Evolutionary conservation across 2,113 vertebrate species (phyloP), one percentile per base, ranked within the genome.

Genomic region (Cochlearius cochlearius): DNA sequence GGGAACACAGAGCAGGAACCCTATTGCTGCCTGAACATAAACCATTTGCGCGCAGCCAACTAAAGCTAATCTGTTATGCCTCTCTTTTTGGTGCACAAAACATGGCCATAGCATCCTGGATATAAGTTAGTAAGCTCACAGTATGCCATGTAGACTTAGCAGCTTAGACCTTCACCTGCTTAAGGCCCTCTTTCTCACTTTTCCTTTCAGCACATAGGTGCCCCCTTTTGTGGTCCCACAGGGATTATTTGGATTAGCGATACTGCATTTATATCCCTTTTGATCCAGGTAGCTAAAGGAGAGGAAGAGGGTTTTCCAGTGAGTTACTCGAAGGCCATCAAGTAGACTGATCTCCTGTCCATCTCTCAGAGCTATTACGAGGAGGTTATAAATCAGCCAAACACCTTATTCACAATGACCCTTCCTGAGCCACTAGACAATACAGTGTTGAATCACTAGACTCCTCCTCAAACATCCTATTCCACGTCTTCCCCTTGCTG

Each of bases 171-270:
- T 86, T 83, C 26, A 25, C 71, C 86, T 86, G 64, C n/a, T 84
- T 81, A 92, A 77, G 50, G 29, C 43, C 39, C 38, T 74, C 66
- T 43, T 43, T 43, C 69, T 2, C 64, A 86, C 63, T 88, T 94
- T 79, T 68, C 32, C 68, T 75, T 94, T 92, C 68, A 91, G 68
- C 25, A 41, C 32, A n/a, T 29, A n/a, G 14, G 27, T 74, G 52
- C 21, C 32, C 63, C 77, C 29, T 73, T 59, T 74, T 6, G 0
- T 17, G 32, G 76, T 92, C 68, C 69, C 79, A 71, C 52, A 63
- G 72, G 38, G 89, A 81, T 94, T 91, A 77, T 71, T 27, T 62
- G 56, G 60, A 88, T 84, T 89, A 96, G 52, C 27, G 74, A 53
- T 32, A 39, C 19, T 84, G 29, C 64, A 78, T 84, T 92, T 91